Evolutionary conservation across 2,888 invertebrate species (phyloP).

Genomic region (Molorchus minor): DNA sequence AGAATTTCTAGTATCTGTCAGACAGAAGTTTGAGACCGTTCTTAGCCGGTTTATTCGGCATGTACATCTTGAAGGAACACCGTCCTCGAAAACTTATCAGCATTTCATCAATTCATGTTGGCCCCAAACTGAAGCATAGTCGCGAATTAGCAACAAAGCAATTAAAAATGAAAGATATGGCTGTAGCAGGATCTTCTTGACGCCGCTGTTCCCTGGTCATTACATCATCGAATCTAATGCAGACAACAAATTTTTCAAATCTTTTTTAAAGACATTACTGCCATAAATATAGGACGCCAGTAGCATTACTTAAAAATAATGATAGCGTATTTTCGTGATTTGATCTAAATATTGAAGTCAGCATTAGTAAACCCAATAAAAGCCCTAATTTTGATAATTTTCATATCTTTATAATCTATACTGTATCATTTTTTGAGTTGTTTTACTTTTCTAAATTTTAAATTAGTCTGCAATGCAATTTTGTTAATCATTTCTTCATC

Average conservation of each 20-base stretch:
- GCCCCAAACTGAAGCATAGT: conserved; percentile 31
- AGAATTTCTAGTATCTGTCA: conserved; percentile 42
- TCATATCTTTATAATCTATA: background rate
- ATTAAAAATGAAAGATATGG: conserved; percentile 46
- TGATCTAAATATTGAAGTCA: conserved; percentile 8
- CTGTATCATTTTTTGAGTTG: background rate
- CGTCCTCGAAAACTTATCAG: conserved; percentile 39
- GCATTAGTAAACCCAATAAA: background rate
- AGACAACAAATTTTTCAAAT: conserved; percentile 40
- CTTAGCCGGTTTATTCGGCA: conserved; percentile 49
- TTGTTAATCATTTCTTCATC: background rate
- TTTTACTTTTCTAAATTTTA: background rate
- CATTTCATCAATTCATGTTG: conserved; percentile 5
- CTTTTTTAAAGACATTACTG: conserved; percentile 45
- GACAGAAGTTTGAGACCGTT: conserved; percentile 47
- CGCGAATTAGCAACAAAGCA: conserved; percentile 50
- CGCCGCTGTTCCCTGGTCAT: conserved; percentile 31
- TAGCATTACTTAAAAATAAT: conserved; percentile 4
- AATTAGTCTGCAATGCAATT: background rate
- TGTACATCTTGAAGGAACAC: conserved; percentile 50
- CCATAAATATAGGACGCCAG: conserved; percentile 32
- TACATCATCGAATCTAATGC: conserved; percentile 44
- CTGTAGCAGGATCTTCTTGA: conserved; percentile 38
- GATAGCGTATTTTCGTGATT: conserved; percentile 5
- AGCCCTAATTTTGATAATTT: background rate